phyloP scores from a whole-genome alignment of 1,140 invertebrate genomes.

The Micrasema longulum region DNA sequence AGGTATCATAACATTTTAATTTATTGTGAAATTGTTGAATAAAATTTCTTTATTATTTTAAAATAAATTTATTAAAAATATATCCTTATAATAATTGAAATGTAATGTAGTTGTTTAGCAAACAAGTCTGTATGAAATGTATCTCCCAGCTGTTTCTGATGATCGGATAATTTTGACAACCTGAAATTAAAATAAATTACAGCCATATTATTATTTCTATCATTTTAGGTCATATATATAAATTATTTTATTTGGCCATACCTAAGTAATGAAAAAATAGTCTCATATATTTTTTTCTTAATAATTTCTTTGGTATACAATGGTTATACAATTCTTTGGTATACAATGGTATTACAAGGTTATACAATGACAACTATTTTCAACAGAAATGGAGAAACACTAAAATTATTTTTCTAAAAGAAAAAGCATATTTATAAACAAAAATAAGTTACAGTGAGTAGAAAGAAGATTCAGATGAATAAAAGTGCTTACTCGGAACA shows the following conservation, averaged over 20 bases:
- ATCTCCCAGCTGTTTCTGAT: conserved; percentile 97
- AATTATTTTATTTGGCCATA: not conserved
- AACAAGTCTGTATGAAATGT: conserved; percentile 97
- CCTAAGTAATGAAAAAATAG: not conserved
- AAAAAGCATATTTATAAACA: no score
- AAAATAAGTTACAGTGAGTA: no score
- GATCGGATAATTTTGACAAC: conserved; percentile 98
- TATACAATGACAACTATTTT: no score
- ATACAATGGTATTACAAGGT: not conserved
- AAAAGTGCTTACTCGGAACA: no score
- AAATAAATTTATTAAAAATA: conserved; percentile 28
- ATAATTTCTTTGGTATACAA: not conserved
- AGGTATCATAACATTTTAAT: not conserved
- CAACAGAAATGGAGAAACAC: no score
- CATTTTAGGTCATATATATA: not conserved
- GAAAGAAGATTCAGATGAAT: no score
- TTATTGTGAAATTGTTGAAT: not conserved
- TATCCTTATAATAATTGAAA: conserved; percentile 31
- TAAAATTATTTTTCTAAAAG: no score
- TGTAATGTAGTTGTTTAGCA: conserved; percentile 72
- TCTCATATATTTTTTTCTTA: not conserved
- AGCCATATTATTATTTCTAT: no score
- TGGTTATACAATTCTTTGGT: not conserved
- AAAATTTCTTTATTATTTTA: not conserved
- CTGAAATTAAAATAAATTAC: conserved; percentile 61